Evolutionary conservation across 2,888 invertebrate species (phyloP), one percentile per base, ranked within the genome.

Genomic region (Drosophila yooni): DNA sequence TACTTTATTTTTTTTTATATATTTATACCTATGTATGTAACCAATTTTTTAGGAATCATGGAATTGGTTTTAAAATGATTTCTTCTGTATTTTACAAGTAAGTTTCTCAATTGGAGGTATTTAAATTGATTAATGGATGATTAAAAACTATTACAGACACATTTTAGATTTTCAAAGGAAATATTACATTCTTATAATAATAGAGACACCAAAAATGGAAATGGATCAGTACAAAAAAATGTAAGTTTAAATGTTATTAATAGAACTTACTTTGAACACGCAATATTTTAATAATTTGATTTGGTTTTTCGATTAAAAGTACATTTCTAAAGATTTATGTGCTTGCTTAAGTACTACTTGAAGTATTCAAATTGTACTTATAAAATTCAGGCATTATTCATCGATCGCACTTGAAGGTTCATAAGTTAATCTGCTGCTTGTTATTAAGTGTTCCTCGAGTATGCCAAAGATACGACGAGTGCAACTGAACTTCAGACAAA

Each of bases 401-500:
- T 10, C 36, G 18, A 53, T 10, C 36, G 18, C 18, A 60, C 15
- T 34, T 15, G 7, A 31, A 13, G 18, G 34, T 2, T 31, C 8
- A 54, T 21, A n/a, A 52, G 29, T 7, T 13, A 34, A 66, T 52
- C 66, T 48, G 21, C 33, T 62, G 58, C 8, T 34, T 33, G 8
- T n/a, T 52, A 11, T 65, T 48, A 25, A 59, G 29, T 63, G 36
- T 18, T 21, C 13, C 13, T 10, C 10, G 31, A 62, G 60, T 68
- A 15, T 25, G 61, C 78, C 29, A 5, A 15, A 61, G 61, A 79
- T 63, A 63, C 13, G 27, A 2, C n/a, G 21, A 48, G 89, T 80
- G 25, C 89, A 83, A 6, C 2, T 38, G 70, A 54, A 83, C 83
- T 34, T 5, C 8, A 3, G 18, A 38, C 8, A 8, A 8, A 27